phyloP scores from a whole-genome alignment of 64 coral and sea anemone genomes.

The Montipora capricornis region DNA sequence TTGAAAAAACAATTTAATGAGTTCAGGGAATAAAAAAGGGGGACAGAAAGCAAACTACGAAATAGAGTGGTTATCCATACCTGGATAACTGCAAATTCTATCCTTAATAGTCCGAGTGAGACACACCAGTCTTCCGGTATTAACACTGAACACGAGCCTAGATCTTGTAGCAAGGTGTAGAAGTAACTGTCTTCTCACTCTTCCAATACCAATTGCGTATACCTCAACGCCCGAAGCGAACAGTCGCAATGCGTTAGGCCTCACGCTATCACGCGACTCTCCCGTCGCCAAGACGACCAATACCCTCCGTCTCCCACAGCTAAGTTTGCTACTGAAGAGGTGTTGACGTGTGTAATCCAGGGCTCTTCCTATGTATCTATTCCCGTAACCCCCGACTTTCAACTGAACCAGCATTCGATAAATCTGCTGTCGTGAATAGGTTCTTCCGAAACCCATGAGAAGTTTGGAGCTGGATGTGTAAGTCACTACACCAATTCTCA shows the following conservation, averaged over 20 bases:
- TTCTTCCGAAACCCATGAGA: slow-evolving; percentile 28
- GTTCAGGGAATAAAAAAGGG: neutral
- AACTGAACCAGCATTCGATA: slow-evolving; percentile 7
- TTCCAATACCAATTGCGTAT: slow-evolving; percentile 43
- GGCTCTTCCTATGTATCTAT: slow-evolving; percentile 46
- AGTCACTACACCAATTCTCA: slow-evolving; percentile 44
- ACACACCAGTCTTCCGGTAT: neutral
- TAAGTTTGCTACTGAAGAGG: slow-evolving; percentile 40
- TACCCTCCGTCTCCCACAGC: slow-evolving; percentile 62
- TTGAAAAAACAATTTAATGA: neutral
- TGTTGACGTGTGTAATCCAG: slow-evolving; percentile 38
- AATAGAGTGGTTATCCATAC: neutral
- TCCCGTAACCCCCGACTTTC: neutral
- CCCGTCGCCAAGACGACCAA: slow-evolving; percentile 59
- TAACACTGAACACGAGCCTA: slow-evolving; percentile 24
- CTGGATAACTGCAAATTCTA: slow-evolving; percentile 36
- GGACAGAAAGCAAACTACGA: no score
- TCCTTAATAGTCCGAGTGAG: slow-evolving; percentile 32
- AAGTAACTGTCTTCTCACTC: slow-evolving; percentile 8
- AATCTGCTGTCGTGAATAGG: neutral
- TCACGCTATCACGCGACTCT: slow-evolving; percentile 42
- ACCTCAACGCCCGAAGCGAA: slow-evolving; percentile 42
- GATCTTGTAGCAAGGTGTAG: slow-evolving; percentile 10
- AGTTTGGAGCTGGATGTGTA: slow-evolving; percentile 25
- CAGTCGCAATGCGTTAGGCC: neutral